Evolutionary conservation across 2,797 vertebrate genomes (phyloP).

Genomic region (Anolis apletophallus): DNA sequence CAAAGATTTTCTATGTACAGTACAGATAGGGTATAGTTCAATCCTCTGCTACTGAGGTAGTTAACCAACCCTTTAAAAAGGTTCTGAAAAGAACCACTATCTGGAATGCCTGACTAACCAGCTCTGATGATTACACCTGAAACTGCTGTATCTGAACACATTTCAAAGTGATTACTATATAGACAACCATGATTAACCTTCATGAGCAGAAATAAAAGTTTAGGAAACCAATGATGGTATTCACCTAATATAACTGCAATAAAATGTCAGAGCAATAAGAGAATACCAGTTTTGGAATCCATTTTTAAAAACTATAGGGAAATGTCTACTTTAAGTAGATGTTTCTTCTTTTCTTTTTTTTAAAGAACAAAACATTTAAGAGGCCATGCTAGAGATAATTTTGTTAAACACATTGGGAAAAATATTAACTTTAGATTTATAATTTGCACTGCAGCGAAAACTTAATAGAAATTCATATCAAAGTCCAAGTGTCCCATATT

Average conservation of each 20-base stretch:
- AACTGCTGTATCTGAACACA: conserved; percentile 92
- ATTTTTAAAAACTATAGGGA: conserved; percentile 78
- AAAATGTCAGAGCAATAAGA: conserved; percentile 79
- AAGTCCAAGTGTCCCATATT: conserved; percentile 87
- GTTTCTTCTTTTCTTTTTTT: conserved; percentile 76
- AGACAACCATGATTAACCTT: conserved; percentile 88
- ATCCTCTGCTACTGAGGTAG: conserved; percentile 99
- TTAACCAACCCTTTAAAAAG: conserved; percentile 99
- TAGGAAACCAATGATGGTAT: conserved; percentile 83
- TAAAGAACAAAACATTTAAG: conserved; percentile 82
- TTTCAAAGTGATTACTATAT: conserved; percentile 86
- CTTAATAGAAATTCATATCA: conserved; percentile 88
- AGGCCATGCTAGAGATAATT: conserved; percentile 86
- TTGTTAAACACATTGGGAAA: conserved; percentile 83
- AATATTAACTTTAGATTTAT: conserved; percentile 88
- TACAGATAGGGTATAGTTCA: conserved; percentile 99
- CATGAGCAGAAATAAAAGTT: conserved; percentile 84
- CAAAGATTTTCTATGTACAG: conserved; percentile 99
- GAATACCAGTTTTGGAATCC: conserved; percentile 84
- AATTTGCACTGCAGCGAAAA: conserved; percentile 89
- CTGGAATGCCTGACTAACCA: conserved; percentile 99
- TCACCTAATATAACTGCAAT: conserved; percentile 80
- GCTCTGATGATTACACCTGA: conserved; percentile 99
- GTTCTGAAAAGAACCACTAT: conserved; percentile 99
- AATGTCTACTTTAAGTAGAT: conserved; percentile 87